Base-by-base conservation (phyloP, 2,888 invertebrate species). In the Leistus spinibarbis region DNA sequence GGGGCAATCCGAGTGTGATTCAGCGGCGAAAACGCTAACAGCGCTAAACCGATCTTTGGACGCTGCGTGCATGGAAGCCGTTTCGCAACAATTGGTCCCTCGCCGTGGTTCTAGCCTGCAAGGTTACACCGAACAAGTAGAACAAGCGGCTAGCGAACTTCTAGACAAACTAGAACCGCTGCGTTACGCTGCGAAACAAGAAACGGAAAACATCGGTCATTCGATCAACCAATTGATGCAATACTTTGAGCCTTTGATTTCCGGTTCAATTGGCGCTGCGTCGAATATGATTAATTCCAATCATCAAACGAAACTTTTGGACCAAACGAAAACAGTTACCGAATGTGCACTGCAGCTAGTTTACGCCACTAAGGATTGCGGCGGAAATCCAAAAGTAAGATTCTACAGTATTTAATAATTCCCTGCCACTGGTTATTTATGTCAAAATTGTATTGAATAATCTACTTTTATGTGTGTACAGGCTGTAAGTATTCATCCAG, bases 201-300 rank as follows among this genome's bases (percentile, higher is more conserved):
- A 98, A 86, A 96, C 98, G 0, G 98, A 99, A 86, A 93, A 95
- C 81, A 89, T 99, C 74, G 98, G 98, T 0, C 97, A 98, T 81
- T 89, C 93, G 3, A 95, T 96, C 19, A 90, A 90, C 72, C 92
- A 93, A 80, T 88, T 93, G 81, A 88, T 90, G 0, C 89, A 90
- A 54, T 95, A 94, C 85, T 93, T 95, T 77, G 96, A 97, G 79
- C 95, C 98, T 0, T 88, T 99, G 78, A 93, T 96, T 0, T 88
- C 90, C 1, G 94, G 93, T 13, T 91, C 94, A 0, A 91, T 96
- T 69, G 97, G 97, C n/a, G 93, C 93, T 1, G 94, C 95, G 1
- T 96, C 97, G 0, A 93, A 95, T 82, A 93, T 96, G 84, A 90
- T 94, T 4, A 96, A 97, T 84, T 94, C 95, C 0, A 91, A 91